Evolutionary conservation across 2,888 invertebrate genomes (phyloP).

Genomic region (Athalia cordata): DNA sequence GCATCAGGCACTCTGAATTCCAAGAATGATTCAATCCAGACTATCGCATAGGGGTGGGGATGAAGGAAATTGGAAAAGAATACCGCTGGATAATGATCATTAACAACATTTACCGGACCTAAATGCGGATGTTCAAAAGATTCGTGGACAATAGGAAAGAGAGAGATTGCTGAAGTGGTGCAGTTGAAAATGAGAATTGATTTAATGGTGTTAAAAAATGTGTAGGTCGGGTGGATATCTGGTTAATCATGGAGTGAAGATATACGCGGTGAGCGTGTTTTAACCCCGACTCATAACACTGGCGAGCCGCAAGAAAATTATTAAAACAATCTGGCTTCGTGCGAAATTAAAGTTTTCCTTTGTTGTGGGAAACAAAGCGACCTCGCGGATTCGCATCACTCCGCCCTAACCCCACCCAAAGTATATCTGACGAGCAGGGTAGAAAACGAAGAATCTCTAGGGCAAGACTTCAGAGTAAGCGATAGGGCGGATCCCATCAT

Average conservation of each 20-base stretch:
- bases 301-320: slow-evolving; percentile 34
- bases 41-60: not conserved
- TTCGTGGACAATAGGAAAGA: not conserved
- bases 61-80: slow-evolving; percentile 8
- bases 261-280: not conserved
- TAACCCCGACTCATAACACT: slow-evolving; percentile 34
- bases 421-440: slow-evolving; percentile 17
- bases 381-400: slow-evolving; percentile 21
- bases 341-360: slow-evolving; percentile 46
- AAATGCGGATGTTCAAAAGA: not conserved
- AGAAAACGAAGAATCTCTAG: slow-evolving; percentile 8
- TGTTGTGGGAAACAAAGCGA: slow-evolving; percentile 41
- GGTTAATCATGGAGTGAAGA: slow-evolving; percentile 33
- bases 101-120: not conserved
- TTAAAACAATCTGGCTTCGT: slow-evolving; percentile 46
- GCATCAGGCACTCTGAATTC: slow-evolving; percentile 1
- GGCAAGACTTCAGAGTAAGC: slow-evolving; percentile 23
- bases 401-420: slow-evolving; percentile 3
- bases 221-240: not conserved
- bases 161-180: not conserved
- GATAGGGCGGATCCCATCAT: slow-evolving; percentile 36
- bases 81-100: not conserved
- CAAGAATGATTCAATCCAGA: slow-evolving; percentile 10
- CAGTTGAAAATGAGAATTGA: not conserved
- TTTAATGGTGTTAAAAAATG: not conserved